Conservation (phyloP, 1,140 invertebrate species). For the Bathynomus jamesi region DNA sequence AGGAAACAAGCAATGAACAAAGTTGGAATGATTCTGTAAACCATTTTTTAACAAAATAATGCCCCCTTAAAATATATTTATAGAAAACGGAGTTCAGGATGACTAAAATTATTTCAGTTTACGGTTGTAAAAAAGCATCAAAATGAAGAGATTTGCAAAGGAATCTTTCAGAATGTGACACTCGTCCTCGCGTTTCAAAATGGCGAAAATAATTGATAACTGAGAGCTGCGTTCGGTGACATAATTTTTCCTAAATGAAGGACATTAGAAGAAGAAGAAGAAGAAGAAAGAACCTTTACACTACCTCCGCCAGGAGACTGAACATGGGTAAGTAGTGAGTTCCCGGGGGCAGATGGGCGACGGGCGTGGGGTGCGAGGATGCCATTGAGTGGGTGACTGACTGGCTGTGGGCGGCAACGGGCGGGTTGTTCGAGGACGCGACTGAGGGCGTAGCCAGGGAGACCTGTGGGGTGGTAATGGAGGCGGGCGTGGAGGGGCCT, state of each 20-base stretch:
- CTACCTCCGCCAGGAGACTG: neutral
- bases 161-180: neutral
- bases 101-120: neutral
- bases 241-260: neutral
- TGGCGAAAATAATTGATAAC: neutral
- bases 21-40: too few species aligned
- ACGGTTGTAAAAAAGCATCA: neutral
- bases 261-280: neutral
- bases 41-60: too few species aligned
- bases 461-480: neutral
- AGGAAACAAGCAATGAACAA: too few species aligned
- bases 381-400: neutral
- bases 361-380: neutral
- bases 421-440: neutral
- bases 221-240: neutral
- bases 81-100: neutral
- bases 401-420: neutral
- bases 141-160: neutral
- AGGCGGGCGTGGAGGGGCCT: neutral
- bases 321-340: neutral
- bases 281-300: neutral
- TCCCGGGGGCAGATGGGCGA: neutral
- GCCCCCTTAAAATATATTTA: too few species aligned
- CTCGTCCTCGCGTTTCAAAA: too few species aligned
- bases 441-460: neutral